A percentile compares a stretch with the other conserved stretches of the same genome.
phyloP scores from a whole-genome alignment of 2,888 invertebrate genomes.

The Himalopsyche tibetana region DNA sequence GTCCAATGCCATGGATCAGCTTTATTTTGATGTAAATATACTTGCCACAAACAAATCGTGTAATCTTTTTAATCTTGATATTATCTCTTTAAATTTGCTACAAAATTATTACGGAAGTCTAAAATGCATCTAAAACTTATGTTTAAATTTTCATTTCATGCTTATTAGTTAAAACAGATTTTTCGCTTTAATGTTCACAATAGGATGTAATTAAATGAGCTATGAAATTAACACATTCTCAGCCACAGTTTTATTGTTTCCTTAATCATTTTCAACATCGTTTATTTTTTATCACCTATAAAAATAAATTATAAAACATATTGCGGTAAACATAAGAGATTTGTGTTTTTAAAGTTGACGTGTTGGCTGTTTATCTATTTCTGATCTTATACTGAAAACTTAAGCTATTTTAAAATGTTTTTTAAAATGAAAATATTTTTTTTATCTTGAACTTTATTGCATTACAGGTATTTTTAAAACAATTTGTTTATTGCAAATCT shows the following conservation, averaged over 20 bases:
- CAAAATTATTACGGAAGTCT: not conserved
- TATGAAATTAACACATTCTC: constrained; percentile 36
- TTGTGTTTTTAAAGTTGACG: not conserved
- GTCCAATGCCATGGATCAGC: too few species aligned
- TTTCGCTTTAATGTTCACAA: constrained; percentile 6
- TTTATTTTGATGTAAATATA: too few species aligned
- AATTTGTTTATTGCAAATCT: too few species aligned
- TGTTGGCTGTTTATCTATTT: not conserved
- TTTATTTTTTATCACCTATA: constrained; percentile 7
- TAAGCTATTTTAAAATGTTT: too few species aligned
- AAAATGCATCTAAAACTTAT: not conserved
- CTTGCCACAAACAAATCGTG: not conserved
- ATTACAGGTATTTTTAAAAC: constrained; percentile 33
- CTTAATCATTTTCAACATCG: not conserved
- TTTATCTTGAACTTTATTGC: constrained; percentile 43
- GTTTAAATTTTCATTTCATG: not conserved
- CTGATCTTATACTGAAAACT: not conserved
- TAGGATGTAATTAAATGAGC: constrained; percentile 25
- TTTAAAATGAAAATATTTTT: too few species aligned
- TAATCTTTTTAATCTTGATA: not conserved
- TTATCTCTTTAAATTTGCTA: not conserved
- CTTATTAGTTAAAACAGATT: not conserved
- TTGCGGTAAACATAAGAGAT: not conserved
- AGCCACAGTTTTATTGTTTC: constrained; percentile 34
- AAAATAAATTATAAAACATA: constrained; percentile 8